Evolutionary conservation across 2,113 vertebrate genomes (phyloP), one percentile per base, ranked within the genome.

Genomic region (Chaetodon trifascialis): DNA sequence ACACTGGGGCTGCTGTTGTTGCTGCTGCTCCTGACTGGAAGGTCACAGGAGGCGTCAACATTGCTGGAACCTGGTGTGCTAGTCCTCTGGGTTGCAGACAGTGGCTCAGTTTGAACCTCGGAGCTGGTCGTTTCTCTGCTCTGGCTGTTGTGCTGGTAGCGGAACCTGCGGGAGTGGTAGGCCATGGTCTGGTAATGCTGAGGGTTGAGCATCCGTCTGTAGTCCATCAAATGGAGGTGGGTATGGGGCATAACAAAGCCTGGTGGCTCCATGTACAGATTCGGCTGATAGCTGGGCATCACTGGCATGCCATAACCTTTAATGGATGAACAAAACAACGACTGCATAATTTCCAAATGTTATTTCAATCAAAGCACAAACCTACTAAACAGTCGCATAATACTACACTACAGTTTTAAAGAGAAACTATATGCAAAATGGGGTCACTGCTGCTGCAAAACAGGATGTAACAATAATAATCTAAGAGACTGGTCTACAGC

Each of bases 41-140:
- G 42, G 63, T 60, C 60, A 10, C 42, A 9, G 5, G 77, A 25
- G n/a, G 44, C 4, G 1, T 73, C 52, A 0, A n/a, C 11, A 1
- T 69, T 21, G 0, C 59, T 23, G 49, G 88, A 68, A 4, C 42
- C 66, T 1, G 69, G 14, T 1, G 80, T 78, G 44, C 67, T 76
- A 15, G 36, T 65, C 47, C 40, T 69, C 71, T 73, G 84, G 3
- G 47, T 14, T 0, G 59, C 11, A 5, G 66, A 19, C 0, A 91
- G 63, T 0, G 95, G 94, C 30, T 96, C 95, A 0, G 95, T 96
- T 84, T 96, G 95, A 4, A 96, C 94, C 81, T 96, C 94, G 0
- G 92, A 91, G 79, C 73, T 95, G 49, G 88, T 91, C 82, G 87
- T 94, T 19, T 93, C 91, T 60, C 83, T 83, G 38, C 71, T 11